phyloP scores from a whole-genome alignment of 2,797 vertebrate species.

The Arctocebus calabarensis region DNA sequence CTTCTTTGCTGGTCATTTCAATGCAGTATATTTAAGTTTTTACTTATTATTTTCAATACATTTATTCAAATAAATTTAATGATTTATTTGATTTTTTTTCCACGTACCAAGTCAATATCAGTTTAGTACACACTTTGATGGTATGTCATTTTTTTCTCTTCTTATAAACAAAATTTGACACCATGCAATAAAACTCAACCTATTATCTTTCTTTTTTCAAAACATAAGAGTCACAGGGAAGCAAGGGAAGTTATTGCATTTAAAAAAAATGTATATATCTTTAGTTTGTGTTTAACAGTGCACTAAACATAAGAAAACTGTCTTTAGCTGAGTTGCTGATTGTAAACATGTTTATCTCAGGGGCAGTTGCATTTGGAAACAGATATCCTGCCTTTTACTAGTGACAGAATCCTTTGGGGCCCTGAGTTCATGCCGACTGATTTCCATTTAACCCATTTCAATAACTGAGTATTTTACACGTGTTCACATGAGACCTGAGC shows the following conservation, averaged over 20 bases:
- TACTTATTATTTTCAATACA: background rate
- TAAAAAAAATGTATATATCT: background rate
- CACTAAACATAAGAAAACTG: background rate
- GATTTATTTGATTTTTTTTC: background rate
- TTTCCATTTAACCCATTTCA: conserved; percentile 63
- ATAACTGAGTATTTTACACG: conserved; percentile 21
- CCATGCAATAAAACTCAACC: background rate
- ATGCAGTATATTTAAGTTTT: background rate
- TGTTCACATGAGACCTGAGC: background rate
- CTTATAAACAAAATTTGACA: conserved; percentile 3
- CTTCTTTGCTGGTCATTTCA: background rate
- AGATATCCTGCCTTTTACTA: background rate
- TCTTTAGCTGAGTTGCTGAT: background rate
- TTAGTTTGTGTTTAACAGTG: background rate
- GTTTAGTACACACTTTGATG: background rate
- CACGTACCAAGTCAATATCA: conserved; percentile 30
- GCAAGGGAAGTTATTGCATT: background rate
- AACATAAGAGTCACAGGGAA: background rate
- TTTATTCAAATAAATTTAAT: background rate
- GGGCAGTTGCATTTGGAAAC: background rate
- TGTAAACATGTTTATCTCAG: conserved; percentile 19
- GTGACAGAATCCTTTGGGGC: conserved; percentile 41
- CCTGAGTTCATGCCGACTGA: conserved; percentile 56
- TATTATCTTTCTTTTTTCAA: background rate
- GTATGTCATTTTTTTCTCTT: conserved; percentile 40